phyloP scores from a whole-genome alignment of 2,888 invertebrate species.

The Eustalomyia histrio region DNA sequence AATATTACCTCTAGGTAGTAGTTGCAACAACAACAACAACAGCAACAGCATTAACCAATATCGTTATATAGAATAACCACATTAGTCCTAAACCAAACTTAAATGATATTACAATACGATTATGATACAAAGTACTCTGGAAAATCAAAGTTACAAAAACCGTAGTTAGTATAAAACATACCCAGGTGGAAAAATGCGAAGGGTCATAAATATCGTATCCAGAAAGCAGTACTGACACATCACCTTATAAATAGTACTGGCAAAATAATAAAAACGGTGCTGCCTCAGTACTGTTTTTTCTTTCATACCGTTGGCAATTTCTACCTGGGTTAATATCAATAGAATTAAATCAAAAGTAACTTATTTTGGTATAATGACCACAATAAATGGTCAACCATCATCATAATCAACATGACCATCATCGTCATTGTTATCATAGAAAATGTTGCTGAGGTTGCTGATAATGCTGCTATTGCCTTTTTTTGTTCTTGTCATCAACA shows the following conservation, averaged over 20 bases:
- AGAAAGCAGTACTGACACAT: too few relatives aligned
- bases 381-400: conserved; percentile 44
- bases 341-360: conserved; percentile 24
- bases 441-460: neutral
- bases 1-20: conserved; percentile 43
- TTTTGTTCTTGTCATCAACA: conserved; percentile 3
- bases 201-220: too few relatives aligned
- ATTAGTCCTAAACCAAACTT: neutral
- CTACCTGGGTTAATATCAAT: neutral
- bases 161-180: too few relatives aligned
- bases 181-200: too few relatives aligned
- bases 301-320: too few relatives aligned
- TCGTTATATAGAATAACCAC: conserved; percentile 3
- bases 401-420: conserved; percentile 17
- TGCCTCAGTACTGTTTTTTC: too few relatives aligned
- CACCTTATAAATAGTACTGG: too few relatives aligned
- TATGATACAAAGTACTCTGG: neutral
- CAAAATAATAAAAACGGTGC: too few relatives aligned
- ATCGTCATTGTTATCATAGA: neutral
- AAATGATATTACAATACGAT: neutral
- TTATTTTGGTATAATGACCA: conserved; percentile 43
- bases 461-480: neutral
- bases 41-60: too few relatives aligned
- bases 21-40: conserved; percentile 8
- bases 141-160: neutral